Evolutionary conservation across 2,797 vertebrate species (phyloP), one percentile per base, ranked within the genome.

Genomic region (Lepus oiostolus): DNA sequence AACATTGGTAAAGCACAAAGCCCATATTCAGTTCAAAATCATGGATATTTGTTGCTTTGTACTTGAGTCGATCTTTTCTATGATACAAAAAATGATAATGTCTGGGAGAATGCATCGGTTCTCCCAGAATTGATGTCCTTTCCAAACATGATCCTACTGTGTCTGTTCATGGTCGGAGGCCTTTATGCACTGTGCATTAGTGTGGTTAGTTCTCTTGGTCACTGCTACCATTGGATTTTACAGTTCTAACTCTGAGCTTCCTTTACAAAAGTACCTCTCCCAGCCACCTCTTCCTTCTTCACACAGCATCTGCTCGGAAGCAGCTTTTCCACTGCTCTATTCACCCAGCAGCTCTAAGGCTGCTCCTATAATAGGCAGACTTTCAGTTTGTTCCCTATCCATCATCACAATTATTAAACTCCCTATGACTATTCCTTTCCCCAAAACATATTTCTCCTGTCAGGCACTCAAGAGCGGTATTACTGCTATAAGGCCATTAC

Each of bases 391-490:
- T 6, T 4, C 4, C 35, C 22, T 42, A 9, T 62, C 88, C 50
- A 81, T 76, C 26, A 63, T 13, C n/a, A 26, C 74, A 47, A 94
- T 72, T 85, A 82, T 90, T 90, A 94, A 93, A 91, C 93, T 96
- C 79, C 65, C 58, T 54, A 5, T 67, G 85, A 67, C 19, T 35
- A 65, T 12, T 60, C 22, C 30, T 95, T 95, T 81, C 65, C 19
- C 84, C 88, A 91, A 94, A 95, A 74, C 32, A 54, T 47, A 68
- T 8, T 79, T 38, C 54, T 93, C 93, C 68, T 47, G 8, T 88
- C 68, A 91, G 32, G 95, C 8, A 85, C 30, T 24, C 26, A 50
- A 71, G 87, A 85, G 83, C 94, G 62, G 52, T 85, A 79, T 52
- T n/a, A 60, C n/a, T 82, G 19, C 85, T 91, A 62, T 32, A 62